Conservation (phyloP, 2,113 vertebrate genomes). For the Psophia crepitans region DNA sequence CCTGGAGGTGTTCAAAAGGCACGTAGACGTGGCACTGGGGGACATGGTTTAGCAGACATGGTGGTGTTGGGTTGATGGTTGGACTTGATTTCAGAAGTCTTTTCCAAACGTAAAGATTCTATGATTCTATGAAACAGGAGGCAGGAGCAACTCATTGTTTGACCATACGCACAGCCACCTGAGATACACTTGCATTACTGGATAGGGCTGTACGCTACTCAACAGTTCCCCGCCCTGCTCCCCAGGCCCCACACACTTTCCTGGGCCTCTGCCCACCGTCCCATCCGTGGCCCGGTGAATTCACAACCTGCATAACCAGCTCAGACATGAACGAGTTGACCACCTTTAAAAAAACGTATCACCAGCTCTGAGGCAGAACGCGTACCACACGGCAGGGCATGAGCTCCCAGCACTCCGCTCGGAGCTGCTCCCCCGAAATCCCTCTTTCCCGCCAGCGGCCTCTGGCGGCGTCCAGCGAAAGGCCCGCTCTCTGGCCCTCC, state of each 20-base stretch:
- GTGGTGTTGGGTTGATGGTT: no score
- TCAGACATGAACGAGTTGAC: rapidly evolving
- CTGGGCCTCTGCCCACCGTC: neutral
- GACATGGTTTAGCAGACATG: no score
- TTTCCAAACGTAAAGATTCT: no score
- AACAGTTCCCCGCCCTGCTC: rapidly evolving
- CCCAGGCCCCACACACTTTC: neutral
- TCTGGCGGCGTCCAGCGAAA: rapidly evolving
- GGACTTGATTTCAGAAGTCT: no score
- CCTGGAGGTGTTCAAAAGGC: no score
- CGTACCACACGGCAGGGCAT: no score
- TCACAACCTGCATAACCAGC: neutral
- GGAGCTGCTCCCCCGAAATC: rapidly evolving
- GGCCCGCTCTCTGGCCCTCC: rapidly evolving
- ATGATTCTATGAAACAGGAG: no score
- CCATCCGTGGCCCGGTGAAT: rapidly evolving
- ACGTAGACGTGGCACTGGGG: no score
- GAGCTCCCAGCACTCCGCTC: rapidly evolving
- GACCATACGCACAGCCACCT: rapidly evolving
- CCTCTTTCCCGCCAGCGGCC: no score
- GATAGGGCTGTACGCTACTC: neutral
- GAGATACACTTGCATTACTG: no score
- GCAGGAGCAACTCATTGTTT: rapidly evolving
- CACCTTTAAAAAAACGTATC: no score
- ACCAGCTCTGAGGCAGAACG: neutral